phyloP scores from a whole-genome alignment of 2,113 vertebrate species.

The Microcebus murinus region DNA sequence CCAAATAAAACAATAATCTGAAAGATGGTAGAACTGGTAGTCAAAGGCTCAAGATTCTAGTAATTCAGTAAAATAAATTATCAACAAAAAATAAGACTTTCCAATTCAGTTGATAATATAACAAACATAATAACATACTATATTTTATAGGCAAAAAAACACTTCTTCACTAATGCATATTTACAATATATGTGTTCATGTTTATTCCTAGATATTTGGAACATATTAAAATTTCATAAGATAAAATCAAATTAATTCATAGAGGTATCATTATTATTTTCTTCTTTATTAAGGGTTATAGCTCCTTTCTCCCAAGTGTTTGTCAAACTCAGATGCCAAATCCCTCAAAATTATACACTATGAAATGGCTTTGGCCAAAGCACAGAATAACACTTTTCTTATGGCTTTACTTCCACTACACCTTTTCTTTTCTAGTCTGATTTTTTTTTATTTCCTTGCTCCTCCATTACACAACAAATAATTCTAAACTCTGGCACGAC shows the following conservation, averaged over 20 bases:
- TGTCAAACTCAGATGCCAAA: background rate
- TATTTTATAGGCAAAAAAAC: background rate
- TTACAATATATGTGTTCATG: background rate
- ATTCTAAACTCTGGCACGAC: background rate
- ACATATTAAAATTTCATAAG: background rate
- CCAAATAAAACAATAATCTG: background rate
- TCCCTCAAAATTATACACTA: background rate
- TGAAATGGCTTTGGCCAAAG: background rate
- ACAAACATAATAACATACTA: background rate
- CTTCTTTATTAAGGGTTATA: background rate
- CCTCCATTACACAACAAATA: background rate
- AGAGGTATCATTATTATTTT: background rate
- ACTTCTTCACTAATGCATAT: background rate
- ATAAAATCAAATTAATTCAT: background rate
- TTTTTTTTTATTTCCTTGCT: background rate
- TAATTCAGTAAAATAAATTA: background rate
- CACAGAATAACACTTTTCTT: background rate
- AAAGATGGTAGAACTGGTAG: background rate
- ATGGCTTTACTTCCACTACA: background rate
- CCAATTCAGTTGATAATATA: background rate
- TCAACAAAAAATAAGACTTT: background rate
- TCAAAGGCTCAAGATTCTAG: background rate
- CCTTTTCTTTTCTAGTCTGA: background rate
- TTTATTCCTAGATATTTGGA: background rate
- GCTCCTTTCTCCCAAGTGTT: background rate